These are phyloP conservation scores for Schizothorax lantsangensis DNA, from an alignment of 2,797 vertebrate species.

Conservation along the genomic window DNA sequence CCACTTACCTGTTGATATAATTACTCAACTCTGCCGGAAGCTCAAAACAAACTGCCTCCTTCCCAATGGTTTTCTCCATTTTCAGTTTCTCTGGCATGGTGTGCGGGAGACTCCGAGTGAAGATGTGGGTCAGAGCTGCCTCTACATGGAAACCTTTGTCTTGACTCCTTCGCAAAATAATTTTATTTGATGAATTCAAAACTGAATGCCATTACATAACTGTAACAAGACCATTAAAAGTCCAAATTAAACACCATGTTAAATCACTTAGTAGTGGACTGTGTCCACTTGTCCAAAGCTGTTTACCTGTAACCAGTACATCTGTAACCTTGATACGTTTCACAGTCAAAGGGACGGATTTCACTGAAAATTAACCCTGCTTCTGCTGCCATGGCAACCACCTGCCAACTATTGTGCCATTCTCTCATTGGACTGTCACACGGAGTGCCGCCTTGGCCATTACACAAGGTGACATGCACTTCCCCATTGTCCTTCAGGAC, in stretches of 20 bases:
- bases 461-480: conserved; percentile 89
- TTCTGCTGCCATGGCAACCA: conserved; percentile 88
- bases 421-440: conserved; percentile 87
- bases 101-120: conserved; percentile 82
- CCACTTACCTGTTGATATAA: conserved; percentile 85
- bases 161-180: conserved; percentile 83
- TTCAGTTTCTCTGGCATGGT: conserved; percentile 62
- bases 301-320: conserved; percentile 95
- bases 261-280: background rate
- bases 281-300: background rate
- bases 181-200: background rate
- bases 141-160: conserved; percentile 90
- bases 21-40: conserved; percentile 84
- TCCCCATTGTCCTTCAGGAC: conserved; percentile 86
- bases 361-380: conserved; percentile 86
- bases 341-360: conserved; percentile 80
- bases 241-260: background rate
- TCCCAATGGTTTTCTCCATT: conserved; percentile 75
- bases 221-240: background rate
- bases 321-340: conserved; percentile 82
- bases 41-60: conserved; percentile 75
- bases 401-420: conserved; percentile 99
- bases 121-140: conserved; percentile 88
- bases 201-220: background rate
- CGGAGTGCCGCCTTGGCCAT: conserved; percentile 94